phyloP scores from a whole-genome alignment of 1,140 invertebrate genomes.

The Liolophura sinensis region DNA sequence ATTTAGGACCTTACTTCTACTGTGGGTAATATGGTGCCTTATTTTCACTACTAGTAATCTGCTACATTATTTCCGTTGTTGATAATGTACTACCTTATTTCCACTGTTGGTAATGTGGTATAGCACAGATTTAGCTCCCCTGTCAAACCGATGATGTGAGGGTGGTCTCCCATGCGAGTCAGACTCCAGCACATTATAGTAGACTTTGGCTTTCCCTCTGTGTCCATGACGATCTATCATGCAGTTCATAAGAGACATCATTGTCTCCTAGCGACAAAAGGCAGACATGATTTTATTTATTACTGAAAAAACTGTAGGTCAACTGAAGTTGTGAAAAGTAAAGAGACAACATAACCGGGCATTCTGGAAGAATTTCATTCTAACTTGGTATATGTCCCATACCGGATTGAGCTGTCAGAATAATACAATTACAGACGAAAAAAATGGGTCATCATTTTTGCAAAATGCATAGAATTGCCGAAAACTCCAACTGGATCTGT shows the following conservation, averaged over 20 bases:
- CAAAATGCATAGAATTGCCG: no score
- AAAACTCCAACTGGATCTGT: no score
- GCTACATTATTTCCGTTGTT: no score
- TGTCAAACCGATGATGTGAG: conserved; percentile 25
- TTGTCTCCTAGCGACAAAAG: conserved; percentile 31
- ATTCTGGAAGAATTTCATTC: no score
- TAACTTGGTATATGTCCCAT: not conserved
- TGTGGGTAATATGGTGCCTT: not conserved
- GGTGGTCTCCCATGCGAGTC: conserved; percentile 39
- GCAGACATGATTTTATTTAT: conserved; percentile 4
- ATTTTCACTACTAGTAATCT: no score
- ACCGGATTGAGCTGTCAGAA: no score
- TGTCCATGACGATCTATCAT: conserved; percentile 37
- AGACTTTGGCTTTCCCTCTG: conserved; percentile 30
- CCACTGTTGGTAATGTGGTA: conserved; percentile 41
- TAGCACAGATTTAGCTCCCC: conserved; percentile 36
- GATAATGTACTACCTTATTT: no score
- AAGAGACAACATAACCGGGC: no score
- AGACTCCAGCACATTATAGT: conserved; percentile 40
- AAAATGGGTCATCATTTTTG: no score
- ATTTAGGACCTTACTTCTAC: not conserved
- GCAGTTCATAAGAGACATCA: conserved; percentile 42
- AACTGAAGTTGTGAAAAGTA: not conserved
- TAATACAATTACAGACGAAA: no score
- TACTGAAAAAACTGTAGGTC: not conserved